Evolutionary conservation across 2,113 vertebrate genomes (phyloP).

Genomic region (Callocephalon fimbriatum): DNA sequence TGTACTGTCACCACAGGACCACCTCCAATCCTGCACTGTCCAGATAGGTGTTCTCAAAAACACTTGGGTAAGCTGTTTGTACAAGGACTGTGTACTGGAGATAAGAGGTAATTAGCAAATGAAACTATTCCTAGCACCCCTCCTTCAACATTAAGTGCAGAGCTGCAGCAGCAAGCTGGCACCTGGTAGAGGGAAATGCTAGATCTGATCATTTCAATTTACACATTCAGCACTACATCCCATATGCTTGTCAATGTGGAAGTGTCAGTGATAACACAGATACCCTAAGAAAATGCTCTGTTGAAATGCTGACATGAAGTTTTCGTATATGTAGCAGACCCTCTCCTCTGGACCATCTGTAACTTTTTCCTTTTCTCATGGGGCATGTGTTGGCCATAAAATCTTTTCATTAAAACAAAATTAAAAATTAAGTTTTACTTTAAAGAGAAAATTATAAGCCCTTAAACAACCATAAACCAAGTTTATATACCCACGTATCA

Average conservation of each 20-base stretch:
- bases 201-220: slow-evolving; percentile 82
- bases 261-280: slow-evolving; percentile 81
- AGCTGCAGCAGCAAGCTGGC: slow-evolving; percentile 74
- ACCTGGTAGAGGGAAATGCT: slow-evolving; percentile 80
- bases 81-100: slow-evolving; percentile 50
- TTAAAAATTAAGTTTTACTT: not conserved
- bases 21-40: slow-evolving; percentile 69
- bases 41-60: slow-evolving; percentile 73
- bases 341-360: slow-evolving; percentile 71
- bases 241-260: slow-evolving; percentile 83
- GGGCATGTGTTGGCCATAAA: slow-evolving; percentile 51
- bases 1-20: slow-evolving; percentile 58
- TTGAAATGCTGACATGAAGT: slow-evolving; percentile 78
- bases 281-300: slow-evolving; percentile 74
- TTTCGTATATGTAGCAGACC: slow-evolving; percentile 72
- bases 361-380: slow-evolving; percentile 51
- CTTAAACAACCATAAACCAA: slow-evolving; percentile 18
- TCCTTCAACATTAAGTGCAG: slow-evolving; percentile 63
- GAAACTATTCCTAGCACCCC: slow-evolving; percentile 73
- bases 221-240: slow-evolving; percentile 83
- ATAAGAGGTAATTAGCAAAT: slow-evolving; percentile 77
- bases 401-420: slow-evolving; percentile 31
- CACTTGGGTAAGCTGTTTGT: slow-evolving; percentile 79
- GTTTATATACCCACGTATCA: not conserved
- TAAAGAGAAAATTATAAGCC: not conserved